phyloP scores from a whole-genome alignment of 2,888 invertebrate genomes.

The Pyrocoelia pectoralis region DNA sequence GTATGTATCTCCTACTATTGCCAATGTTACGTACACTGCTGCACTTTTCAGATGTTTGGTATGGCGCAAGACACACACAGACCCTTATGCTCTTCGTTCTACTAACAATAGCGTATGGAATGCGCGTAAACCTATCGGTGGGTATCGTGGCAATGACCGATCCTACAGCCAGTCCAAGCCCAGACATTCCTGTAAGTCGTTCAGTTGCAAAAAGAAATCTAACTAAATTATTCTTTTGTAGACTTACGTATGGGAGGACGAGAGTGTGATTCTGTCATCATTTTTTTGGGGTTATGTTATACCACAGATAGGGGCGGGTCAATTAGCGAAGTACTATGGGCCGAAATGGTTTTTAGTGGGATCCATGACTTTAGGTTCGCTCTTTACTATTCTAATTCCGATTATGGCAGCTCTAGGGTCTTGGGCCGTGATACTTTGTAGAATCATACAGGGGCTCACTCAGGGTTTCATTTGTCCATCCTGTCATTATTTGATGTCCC shows the following conservation, averaged over 20 bases:
- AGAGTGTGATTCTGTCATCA: constrained; percentile 71
- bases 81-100: constrained; percentile 67
- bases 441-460: constrained; percentile 77
- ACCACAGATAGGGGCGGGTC: constrained; percentile 75
- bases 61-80: constrained; percentile 72
- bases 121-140: constrained; percentile 73
- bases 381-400: constrained; percentile 73
- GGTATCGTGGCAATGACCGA: constrained; percentile 79
- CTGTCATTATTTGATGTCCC: constrained; percentile 76
- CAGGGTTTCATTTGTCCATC: constrained; percentile 78
- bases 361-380: constrained; percentile 66
- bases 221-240: constrained; percentile 43
- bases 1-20: too few relatives aligned
- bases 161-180: constrained; percentile 53
- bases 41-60: constrained; percentile 15
- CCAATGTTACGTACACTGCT: too few relatives aligned
- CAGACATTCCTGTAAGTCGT: constrained; percentile 61
- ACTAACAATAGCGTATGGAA: constrained; percentile 68
- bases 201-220: too few relatives aligned
- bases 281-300: constrained; percentile 84
- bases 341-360: constrained; percentile 71
- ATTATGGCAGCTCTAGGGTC: constrained; percentile 71
- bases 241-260: constrained; percentile 66
- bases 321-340: constrained; percentile 77
- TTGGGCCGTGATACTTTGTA: constrained; percentile 68